phyloP scores from a whole-genome alignment of 2,888 invertebrate genomes.

The Scaptodrosophila latifasciaeformis region DNA sequence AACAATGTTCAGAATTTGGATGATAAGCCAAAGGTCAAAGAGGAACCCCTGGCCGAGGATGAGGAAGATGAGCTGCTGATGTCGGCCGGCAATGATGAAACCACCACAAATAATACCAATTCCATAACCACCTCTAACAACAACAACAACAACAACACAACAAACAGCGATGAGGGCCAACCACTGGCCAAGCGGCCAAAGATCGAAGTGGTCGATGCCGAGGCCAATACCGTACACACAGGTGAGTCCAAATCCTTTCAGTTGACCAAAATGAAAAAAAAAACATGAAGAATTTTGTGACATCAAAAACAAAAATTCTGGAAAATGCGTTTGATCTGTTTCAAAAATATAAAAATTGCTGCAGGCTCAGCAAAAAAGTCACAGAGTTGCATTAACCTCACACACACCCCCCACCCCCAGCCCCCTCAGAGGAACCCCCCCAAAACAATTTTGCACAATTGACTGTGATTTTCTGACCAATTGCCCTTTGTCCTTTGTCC shows the following conservation, averaged over 20 bases:
- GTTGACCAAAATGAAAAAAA: constrained; percentile 1
- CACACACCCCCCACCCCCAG: neutral
- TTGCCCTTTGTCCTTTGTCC: too few relatives aligned
- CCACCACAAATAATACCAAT: constrained; percentile 18
- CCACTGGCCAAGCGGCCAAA: constrained; percentile 82
- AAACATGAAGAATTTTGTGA: too few relatives aligned
- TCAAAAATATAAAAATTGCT: constrained; percentile 34
- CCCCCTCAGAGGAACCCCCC: neutral
- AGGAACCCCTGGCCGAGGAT: constrained; percentile 59
- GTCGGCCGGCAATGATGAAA: constrained; percentile 32
- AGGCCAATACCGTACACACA: constrained; percentile 92
- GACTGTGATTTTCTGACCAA: constrained; percentile 42
- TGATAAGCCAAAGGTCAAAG: constrained; percentile 55
- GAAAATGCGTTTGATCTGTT: constrained; percentile 64
- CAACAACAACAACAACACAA: constrained; percentile 22
- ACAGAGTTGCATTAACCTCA: constrained; percentile 49
- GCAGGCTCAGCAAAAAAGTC: constrained; percentile 55
- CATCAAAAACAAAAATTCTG: constrained; percentile 9
- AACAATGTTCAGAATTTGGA: constrained; percentile 15
- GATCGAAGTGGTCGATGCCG: constrained; percentile 89
- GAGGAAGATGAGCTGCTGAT: constrained; percentile 27
- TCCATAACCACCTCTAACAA: constrained; percentile 1
- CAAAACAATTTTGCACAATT: neutral
- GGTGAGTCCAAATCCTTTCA: constrained; percentile 79
- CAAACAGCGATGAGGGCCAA: constrained; percentile 69